These are phyloP conservation scores for Nomada fucata DNA, from an alignment of 2,888 invertebrate genomes.

Conservation along the genomic window DNA sequence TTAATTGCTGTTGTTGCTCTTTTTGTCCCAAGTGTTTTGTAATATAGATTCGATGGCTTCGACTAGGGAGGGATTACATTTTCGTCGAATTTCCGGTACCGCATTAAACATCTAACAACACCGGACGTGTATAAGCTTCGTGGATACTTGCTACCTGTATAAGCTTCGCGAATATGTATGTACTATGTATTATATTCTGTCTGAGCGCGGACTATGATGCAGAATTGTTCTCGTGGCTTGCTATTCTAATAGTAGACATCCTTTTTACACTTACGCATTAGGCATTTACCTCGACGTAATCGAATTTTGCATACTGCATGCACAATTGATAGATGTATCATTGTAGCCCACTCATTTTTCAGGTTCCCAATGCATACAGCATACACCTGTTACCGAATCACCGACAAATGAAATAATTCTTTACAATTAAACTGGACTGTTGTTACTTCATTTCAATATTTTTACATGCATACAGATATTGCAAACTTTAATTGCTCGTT, in stretches of 20 bases:
- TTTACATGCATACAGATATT: no score
- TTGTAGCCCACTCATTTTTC: not conserved
- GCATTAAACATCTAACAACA: constrained; percentile 6
- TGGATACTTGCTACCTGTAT: constrained; percentile 1
- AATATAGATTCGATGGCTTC: no score
- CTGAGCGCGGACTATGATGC: constrained; percentile 14
- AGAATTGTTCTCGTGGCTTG: constrained; percentile 13
- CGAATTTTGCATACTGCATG: constrained; percentile 12
- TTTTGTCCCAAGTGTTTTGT: no score
- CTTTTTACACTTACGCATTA: not conserved
- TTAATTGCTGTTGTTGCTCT: no score
- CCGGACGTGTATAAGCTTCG: constrained; percentile 9
- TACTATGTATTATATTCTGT: not conserved
- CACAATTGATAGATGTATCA: not conserved
- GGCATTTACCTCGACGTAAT: not conserved
- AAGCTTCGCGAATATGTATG: not conserved
- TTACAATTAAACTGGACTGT: not conserved
- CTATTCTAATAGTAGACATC: not conserved
- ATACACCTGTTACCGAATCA: not conserved
- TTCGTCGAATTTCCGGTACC: not conserved
- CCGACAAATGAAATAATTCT: not conserved
- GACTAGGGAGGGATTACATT: not conserved
- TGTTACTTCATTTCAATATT: no score
- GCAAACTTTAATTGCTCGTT: no score
- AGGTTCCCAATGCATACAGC: not conserved